These are phyloP conservation scores for Pituophis catenifer DNA, from an alignment of 2,113 vertebrate genomes.

Conservation along the genomic window DNA sequence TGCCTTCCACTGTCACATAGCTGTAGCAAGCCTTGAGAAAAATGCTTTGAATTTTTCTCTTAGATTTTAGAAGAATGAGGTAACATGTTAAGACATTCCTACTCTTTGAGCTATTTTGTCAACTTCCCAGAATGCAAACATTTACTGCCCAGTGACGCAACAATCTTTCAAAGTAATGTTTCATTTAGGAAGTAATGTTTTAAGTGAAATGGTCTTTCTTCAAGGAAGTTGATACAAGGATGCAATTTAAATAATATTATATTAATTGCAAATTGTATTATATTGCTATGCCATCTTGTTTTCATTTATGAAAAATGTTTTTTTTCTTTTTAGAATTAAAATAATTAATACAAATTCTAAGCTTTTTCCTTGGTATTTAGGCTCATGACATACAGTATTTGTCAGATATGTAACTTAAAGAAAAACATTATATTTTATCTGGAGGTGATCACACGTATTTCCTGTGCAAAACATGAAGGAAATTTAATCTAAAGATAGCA, in stretches of 20 bases:
- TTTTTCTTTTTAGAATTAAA: not conserved
- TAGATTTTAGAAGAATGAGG: conserved; percentile 70
- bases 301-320: not conserved
- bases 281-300: not conserved
- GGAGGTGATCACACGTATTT: not conserved
- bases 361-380: not conserved
- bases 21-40: conserved; percentile 63
- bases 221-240: not conserved
- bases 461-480: not conserved
- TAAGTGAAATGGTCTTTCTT: not conserved
- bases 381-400: not conserved
- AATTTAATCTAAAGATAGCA: not conserved
- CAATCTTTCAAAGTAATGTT: conserved; percentile 27
- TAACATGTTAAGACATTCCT: conserved; percentile 65
- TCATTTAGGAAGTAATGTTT: not conserved
- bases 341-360: not conserved
- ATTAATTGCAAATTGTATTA: not conserved
- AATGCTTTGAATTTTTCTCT: conserved; percentile 68
- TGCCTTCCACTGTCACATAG: conserved; percentile 63
- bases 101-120: conserved; percentile 44
- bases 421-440: not conserved
- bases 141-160: conserved; percentile 24
- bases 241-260: not conserved
- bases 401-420: not conserved
- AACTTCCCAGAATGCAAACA: conserved; percentile 10